Percentiles rank a stretch among this genome's conserved stretches.
Conservation (phyloP, 1,140 invertebrate genomes). For the Colletes latitarsis region DNA sequence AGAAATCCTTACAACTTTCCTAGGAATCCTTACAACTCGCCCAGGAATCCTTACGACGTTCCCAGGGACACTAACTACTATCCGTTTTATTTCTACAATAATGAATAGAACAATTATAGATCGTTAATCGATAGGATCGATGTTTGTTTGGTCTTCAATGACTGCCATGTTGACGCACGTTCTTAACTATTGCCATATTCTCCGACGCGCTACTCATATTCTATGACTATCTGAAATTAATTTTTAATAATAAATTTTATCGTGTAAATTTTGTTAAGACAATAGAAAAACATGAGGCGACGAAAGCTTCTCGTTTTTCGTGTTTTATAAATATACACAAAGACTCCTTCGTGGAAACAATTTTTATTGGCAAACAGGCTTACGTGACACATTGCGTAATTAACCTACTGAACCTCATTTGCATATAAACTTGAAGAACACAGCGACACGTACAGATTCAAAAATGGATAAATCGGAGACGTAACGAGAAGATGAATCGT, state of each 20-base stretch:
- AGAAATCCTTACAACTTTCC: conserved; percentile 14
- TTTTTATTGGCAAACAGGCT: neutral
- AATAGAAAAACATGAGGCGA: no score
- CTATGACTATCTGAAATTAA: no score
- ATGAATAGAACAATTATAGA: neutral
- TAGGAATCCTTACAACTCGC: neutral
- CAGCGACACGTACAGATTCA: no score
- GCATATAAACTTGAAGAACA: conserved; percentile 1
- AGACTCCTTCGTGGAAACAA: neutral
- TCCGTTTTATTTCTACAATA: conserved; percentile 40
- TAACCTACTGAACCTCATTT: conserved; percentile 14
- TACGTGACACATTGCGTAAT: neutral
- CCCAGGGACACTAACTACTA: conserved; percentile 5
- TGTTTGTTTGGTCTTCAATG: neutral
- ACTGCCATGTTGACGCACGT: neutral
- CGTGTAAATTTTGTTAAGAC: neutral
- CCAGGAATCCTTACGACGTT: conserved; percentile 13
- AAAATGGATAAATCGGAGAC: neutral
- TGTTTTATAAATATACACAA: no score
- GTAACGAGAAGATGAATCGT: neutral
- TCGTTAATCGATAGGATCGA: neutral
- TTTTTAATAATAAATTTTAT: neutral
- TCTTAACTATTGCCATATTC: neutral
- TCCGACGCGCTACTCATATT: no score
- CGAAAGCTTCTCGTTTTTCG: neutral